Conservation (phyloP, 1,140 invertebrate genomes). For the Watersipora subatra region DNA sequence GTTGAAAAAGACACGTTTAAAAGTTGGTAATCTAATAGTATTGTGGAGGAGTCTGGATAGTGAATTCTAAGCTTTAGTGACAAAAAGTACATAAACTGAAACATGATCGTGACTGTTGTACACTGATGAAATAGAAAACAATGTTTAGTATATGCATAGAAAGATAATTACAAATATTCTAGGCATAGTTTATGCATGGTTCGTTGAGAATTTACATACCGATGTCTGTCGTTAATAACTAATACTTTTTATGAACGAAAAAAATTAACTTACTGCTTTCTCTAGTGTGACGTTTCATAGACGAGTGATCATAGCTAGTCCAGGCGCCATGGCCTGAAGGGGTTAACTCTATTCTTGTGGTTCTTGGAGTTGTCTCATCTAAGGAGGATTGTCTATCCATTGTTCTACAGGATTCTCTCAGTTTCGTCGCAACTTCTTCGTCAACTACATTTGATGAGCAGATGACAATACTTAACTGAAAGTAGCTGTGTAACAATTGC, state of each 20-base stretch:
- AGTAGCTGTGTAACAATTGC: no score
- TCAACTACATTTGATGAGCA: not conserved
- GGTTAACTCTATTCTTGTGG: not conserved
- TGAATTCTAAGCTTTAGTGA: no score
- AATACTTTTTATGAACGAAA: no score
- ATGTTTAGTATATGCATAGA: not conserved
- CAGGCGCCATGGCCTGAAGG: not conserved
- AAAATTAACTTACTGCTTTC: not conserved
- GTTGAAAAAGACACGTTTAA: no score
- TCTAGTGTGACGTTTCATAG: not conserved
- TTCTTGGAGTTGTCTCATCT: not conserved
- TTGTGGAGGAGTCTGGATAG: no score
- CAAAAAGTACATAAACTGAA: not conserved
- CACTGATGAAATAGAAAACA: not conserved
- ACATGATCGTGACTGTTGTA: not conserved
- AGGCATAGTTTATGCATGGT: not conserved
- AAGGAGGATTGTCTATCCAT: no score
- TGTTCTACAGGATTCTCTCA: not conserved
- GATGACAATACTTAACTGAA: no score
- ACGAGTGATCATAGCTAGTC: not conserved
- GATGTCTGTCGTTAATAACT: no score
- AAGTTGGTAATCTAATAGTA: no score
- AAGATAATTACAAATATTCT: not conserved
- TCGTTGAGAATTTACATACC: no score
- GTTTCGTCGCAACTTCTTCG: not conserved